phyloP scores from a whole-genome alignment of 2,888 invertebrate species.

The Graphium colonna region DNA sequence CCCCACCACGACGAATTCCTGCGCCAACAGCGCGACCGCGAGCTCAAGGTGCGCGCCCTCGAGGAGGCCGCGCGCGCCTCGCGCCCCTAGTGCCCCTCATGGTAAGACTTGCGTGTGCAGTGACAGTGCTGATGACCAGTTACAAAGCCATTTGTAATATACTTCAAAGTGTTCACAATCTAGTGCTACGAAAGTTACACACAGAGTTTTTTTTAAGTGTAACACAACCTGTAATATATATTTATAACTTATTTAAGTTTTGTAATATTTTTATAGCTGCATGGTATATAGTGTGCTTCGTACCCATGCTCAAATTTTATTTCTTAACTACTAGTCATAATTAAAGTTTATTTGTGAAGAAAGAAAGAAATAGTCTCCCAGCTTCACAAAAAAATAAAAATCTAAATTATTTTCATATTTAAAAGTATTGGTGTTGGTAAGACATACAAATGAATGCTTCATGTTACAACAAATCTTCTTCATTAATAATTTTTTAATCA shows the following conservation, averaged over 20 bases:
- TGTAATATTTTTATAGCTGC: slow-evolving; percentile 73
- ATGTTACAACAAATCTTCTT: slow-evolving; percentile 45
- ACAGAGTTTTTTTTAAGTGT: slow-evolving; percentile 44
- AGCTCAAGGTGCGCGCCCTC: slow-evolving; percentile 90
- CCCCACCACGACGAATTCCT: slow-evolving; percentile 80
- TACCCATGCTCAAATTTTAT: slow-evolving; percentile 77
- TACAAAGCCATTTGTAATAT: slow-evolving; percentile 32
- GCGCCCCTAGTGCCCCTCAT: slow-evolving; percentile 55
- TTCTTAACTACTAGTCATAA: slow-evolving; percentile 78
- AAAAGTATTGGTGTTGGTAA: slow-evolving; percentile 55
- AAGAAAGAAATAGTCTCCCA: slow-evolving; percentile 47
- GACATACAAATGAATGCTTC: slow-evolving; percentile 50
- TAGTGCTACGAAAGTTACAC: slow-evolving; percentile 38
- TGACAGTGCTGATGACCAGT: slow-evolving; percentile 27
- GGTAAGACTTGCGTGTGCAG: slow-evolving; percentile 27
- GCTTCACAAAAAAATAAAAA: slow-evolving; percentile 50
- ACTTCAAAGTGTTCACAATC: slow-evolving; percentile 42
- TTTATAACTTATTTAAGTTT: slow-evolving; percentile 64
- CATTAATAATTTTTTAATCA: slow-evolving; percentile 42
- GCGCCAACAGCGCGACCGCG: slow-evolving; percentile 90
- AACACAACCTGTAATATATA: slow-evolving; percentile 67
- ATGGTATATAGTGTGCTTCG: slow-evolving; percentile 73
- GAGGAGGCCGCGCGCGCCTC: slow-evolving; percentile 90
- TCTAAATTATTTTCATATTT: slow-evolving; percentile 51
- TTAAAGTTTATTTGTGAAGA: slow-evolving; percentile 61